phyloP scores from a whole-genome alignment of 1,140 invertebrate species.

The Nilaparvata lugens region DNA sequence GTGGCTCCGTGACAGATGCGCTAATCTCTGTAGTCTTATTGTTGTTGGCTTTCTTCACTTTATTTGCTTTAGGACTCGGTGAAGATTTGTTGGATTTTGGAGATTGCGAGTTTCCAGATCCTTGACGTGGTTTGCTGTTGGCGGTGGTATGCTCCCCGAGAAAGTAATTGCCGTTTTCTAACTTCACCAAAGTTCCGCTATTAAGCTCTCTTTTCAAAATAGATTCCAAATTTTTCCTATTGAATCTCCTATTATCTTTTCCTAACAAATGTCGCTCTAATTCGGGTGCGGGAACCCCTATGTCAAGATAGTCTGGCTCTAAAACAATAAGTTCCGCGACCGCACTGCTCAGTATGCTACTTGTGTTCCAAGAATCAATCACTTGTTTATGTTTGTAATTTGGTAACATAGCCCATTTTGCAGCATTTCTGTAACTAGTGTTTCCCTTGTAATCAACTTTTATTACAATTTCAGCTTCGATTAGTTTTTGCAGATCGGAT shows the following conservation, averaged over 20 bases:
- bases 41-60: background rate
- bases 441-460: slow-evolving; percentile 82
- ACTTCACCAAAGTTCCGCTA: slow-evolving; percentile 52
- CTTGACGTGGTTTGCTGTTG: background rate
- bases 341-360: slow-evolving; percentile 48
- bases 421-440: slow-evolving; percentile 72
- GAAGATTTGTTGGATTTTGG: background rate
- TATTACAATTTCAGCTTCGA: slow-evolving; percentile 64
- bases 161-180: slow-evolving; percentile 55
- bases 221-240: slow-evolving; percentile 51
- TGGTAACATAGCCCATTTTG: slow-evolving; percentile 51
- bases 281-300: slow-evolving; percentile 53
- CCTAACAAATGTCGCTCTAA: slow-evolving; percentile 51
- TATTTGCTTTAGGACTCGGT: background rate
- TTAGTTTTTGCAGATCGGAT: slow-evolving; percentile 59
- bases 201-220: slow-evolving; percentile 55
- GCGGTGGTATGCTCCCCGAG: slow-evolving; percentile 35
- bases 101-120: background rate
- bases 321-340: slow-evolving; percentile 56
- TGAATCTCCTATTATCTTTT: slow-evolving; percentile 50
- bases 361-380: slow-evolving; percentile 30
- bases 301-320: slow-evolving; percentile 58
- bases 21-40: background rate
- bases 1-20: background rate
- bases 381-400: slow-evolving; percentile 38